Base-by-base conservation (phyloP, 2,113 vertebrate genomes). In the Parus major region DNA sequence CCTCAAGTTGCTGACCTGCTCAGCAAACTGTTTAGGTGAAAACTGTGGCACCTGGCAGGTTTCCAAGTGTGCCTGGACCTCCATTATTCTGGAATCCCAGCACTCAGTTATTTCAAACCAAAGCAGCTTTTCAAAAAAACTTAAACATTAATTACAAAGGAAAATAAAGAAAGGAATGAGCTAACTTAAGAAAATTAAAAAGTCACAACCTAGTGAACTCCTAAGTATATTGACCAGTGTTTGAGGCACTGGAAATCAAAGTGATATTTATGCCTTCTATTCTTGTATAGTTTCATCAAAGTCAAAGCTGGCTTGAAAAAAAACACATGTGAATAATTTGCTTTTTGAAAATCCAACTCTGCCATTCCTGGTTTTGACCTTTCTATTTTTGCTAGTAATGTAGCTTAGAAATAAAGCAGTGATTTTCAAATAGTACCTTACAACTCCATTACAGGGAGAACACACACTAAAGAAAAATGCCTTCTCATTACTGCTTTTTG, bases 111-210 rank as follows among this genome's bases (percentile, higher is more conserved):
- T 98, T 97, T 95, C 92, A 90, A 97, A 98, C n/a, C 90, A 96
- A 93, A 98, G 94, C 95, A 97, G 97, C 95, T 98, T 97, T 96
- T 80, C 49, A 31, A 97, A 94, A 97, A 98, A 98, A 93, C 60
- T 84, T 77, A 92, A 93, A 89, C 89, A 96, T 97, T 95, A 97
- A 95, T 97, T 97, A 96, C 96, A 97, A 95, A 97, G 94, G 96
- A 92, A 92, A 75, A 63, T 2, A 60, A 64, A 63, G 1, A 52
- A 46, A 76, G 70, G 2, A 97, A 86, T 90, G 63, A 84, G 3
- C 75, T 69, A 92, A 93, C 29, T 86, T n/a, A 18, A 25, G 24
- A 88, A 68, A 73, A 65, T 28, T 12, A 2, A 8, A 46, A 52
- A 65, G 5, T 0, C 6, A 2, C 81, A 86, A 16, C 9, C 29